Evolutionary conservation across 2,888 invertebrate species (phyloP), one percentile per base, ranked within the genome.

Genomic region (Limnephilus marmoratus): DNA sequence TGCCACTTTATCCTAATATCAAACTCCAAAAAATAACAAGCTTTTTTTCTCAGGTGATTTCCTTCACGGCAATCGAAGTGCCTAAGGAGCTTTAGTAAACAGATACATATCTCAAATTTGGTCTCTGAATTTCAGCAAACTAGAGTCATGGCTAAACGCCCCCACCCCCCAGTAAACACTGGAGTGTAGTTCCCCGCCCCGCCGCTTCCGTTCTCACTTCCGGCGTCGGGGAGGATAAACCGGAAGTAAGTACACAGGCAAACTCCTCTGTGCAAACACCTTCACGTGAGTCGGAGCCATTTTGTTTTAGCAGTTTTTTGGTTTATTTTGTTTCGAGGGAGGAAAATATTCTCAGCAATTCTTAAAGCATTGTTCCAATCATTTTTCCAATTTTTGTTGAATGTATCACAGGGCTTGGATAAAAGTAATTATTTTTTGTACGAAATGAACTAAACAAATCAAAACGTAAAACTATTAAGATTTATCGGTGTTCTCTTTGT

Each of bases 131-230:
- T 86, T 86, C 86, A 86, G 86, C 86, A 86, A 86, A 86, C 86
- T 86, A 86, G 49, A 86, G 24, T 49, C 31, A 15, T 87, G 87
- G 68, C 68, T 87, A 87, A 87, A 87, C 87, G 87, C 83, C 90
- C 83, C 24, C 24, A n/a, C 83, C 83, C 83, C 34, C 24, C n/a
- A 80, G 81, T 53, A 90, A 90, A 90, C 90, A 90, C 90, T 90
- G 24, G 81, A 83, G 82, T 83, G 34, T 83, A 90, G 90, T 90
- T 49, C 90, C 83, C 83, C 89, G 80, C 93, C 83, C 90, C 86
- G 82, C 68, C 90, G 45, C 90, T 86, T 80, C 93, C 92, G 93
- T 80, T 93, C 91, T 92, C 92, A 90, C 93, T 93, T 91, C 91
- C 89, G 93, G 93, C 92, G 88, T 49, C 88, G 85, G 91, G 92